Evolutionary conservation across 2,113 vertebrate species (phyloP).

Genomic region (Erythrolamprus reginae): DNA sequence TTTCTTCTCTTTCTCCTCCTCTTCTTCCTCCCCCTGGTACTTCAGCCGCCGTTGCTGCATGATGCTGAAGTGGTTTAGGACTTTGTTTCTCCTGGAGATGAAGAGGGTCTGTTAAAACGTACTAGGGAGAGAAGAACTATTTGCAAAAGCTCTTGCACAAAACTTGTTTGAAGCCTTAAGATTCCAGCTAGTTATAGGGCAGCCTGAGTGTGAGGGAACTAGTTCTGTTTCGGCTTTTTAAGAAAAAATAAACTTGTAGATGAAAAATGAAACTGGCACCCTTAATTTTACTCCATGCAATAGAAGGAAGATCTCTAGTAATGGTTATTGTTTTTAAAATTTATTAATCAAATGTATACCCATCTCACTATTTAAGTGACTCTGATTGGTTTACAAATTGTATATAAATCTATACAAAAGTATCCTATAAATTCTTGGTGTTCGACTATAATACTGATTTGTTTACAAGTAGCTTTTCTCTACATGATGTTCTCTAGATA

Average conservation of each 20-base stretch:
- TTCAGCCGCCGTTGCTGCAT: conserved; percentile 89
- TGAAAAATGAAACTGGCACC: background rate
- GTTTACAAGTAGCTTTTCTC: background rate
- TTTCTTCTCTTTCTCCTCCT: conserved; percentile 72
- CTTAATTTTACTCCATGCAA: background rate
- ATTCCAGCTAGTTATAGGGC: background rate
- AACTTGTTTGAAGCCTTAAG: background rate
- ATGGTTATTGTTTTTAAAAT: background rate
- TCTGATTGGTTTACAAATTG: background rate
- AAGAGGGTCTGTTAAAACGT: background rate
- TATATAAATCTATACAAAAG: background rate
- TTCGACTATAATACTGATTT: background rate
- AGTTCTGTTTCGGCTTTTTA: background rate
- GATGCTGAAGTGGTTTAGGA: conserved; percentile 93
- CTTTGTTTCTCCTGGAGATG: conserved; percentile 82
- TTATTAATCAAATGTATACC: background rate
- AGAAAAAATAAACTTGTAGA: background rate
- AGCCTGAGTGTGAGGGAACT: background rate
- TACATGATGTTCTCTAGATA: background rate
- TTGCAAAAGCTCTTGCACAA: background rate
- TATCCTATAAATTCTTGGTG: background rate
- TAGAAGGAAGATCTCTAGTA: background rate
- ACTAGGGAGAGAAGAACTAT: background rate
- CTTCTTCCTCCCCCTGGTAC: conserved; percentile 76
- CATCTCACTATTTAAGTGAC: background rate